phyloP scores from a whole-genome alignment of 2,888 invertebrate species.

The Drosophila lutescens region DNA sequence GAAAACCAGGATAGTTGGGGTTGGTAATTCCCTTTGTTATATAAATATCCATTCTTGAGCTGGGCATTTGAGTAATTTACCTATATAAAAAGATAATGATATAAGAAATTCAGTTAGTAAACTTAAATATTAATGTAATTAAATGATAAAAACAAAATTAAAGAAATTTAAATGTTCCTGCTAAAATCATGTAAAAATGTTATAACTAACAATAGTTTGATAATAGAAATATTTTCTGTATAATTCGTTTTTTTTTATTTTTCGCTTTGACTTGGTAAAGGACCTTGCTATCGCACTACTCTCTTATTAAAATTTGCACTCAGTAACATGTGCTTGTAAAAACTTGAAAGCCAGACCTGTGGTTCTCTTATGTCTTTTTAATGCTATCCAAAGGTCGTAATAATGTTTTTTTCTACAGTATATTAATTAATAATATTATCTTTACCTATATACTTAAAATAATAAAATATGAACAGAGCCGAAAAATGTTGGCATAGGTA shows the following conservation, averaged over 20 bases:
- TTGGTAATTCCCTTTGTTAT: constrained; percentile 88
- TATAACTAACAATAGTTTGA: neutral
- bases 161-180: neutral
- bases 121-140: neutral
- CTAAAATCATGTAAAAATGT: neutral
- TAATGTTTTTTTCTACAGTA: neutral
- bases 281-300: neutral
- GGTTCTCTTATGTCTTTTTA: no score
- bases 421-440: neutral
- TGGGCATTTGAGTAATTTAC: constrained; percentile 24
- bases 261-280: neutral
- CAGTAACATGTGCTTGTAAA: neutral
- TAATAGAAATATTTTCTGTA: neutral
- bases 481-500: constrained; percentile 18
- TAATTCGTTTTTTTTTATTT: neutral
- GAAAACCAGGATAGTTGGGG: constrained; percentile 93
- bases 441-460: neutral
- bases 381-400: neutral
- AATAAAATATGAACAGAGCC: neutral
- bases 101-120: neutral
- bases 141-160: neutral
- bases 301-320: neutral
- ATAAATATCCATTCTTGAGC: constrained; percentile 36
- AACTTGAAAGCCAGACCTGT: neutral
- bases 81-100: neutral